Base-by-base conservation (phyloP, 2,113 vertebrate species). In the Tupaia tana region DNA sequence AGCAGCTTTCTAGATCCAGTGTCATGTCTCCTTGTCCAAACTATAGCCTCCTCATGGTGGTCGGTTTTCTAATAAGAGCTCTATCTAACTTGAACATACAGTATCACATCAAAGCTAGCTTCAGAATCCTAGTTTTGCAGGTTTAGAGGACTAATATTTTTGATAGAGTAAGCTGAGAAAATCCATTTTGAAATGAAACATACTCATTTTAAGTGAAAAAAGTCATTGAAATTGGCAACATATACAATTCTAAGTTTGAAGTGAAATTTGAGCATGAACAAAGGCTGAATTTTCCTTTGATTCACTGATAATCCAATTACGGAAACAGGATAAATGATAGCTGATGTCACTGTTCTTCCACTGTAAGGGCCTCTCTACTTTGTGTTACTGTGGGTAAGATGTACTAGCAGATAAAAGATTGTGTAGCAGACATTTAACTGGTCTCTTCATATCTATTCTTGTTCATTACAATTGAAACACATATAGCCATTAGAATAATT, bases 181-280 rank as follows among this genome's bases (percentile, higher is more conserved):
- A 95, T 67, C 8, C 13, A 43, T 94, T 83, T 93, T 67, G 34
- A 70, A 83, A n/a, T 66, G 29, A n/a, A 93, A 78, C 75, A 31
- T 67, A 34, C 4, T 71, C 43, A 25, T 83, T 71, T 81, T 71
- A 70, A 70, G 86, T 63, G 34, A 54, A 75, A 92, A 89, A 78
- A 52, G 4, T 12, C 18, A 63, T 75, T 86, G 58, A 74, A 64
- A 29, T 77, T 20, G 56, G 13, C 75, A 77, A 89, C 77, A 59
- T 34, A 31, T 86, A 6, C n/a, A 78, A 58, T 93, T 90, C 12
- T 77, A 92, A 34, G 11, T 29, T 69, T 43, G 88, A 67, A 69
- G 52, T 56, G 34, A 64, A 61, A 93, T 43, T 86, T 92, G 20
- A 24, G 9, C 20, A 78, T 88, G 71, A 74, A 71, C 71, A 43